A percentile compares a stretch with the other conserved stretches of the same genome.
Evolutionary conservation across 2,113 vertebrate species (phyloP).

Genomic region (Tautogolabrus adspersus): DNA sequence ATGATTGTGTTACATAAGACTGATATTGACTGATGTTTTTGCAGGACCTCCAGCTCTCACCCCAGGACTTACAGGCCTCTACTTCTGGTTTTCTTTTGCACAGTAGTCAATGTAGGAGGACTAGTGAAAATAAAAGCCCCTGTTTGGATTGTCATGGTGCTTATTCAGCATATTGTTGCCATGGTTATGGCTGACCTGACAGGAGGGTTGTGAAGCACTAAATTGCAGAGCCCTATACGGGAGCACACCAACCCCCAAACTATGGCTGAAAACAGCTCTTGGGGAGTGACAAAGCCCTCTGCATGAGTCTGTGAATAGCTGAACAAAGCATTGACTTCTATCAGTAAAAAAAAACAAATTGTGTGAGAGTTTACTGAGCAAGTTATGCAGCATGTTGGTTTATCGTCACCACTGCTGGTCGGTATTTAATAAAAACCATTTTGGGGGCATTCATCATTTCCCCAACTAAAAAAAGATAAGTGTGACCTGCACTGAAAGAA

Average conservation of each 20-base stretch:
- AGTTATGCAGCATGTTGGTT: neutral
- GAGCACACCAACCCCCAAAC: constrained; percentile 50
- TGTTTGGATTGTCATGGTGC: constrained; percentile 50
- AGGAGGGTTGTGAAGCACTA: constrained; percentile 53
- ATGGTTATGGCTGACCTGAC: constrained; percentile 73
- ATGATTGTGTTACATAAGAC: neutral
- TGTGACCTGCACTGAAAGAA: constrained; percentile 21
- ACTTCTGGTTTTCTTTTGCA: constrained; percentile 2
- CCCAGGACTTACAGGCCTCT: neutral
- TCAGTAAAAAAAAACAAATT: neutral
- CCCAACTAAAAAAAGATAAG: constrained; percentile 11
- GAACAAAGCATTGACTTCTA: neutral
- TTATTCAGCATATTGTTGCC: constrained; percentile 78
- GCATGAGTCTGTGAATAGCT: neutral
- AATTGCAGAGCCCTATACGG: constrained; percentile 52
- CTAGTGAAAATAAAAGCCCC: constrained; percentile 39
- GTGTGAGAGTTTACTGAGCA: too few species aligned
- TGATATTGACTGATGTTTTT: neutral
- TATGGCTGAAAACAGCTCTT: constrained; percentile 38
- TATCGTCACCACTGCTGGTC: too few species aligned
- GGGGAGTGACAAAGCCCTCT: neutral
- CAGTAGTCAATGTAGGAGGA: constrained; percentile 31
- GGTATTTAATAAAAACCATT: neutral
- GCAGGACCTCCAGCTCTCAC: constrained; percentile 12
- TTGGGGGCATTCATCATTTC: neutral